Evolutionary conservation across 1,140 invertebrate species (phyloP).

Genomic region (Meloidogyne floridensis): DNA sequence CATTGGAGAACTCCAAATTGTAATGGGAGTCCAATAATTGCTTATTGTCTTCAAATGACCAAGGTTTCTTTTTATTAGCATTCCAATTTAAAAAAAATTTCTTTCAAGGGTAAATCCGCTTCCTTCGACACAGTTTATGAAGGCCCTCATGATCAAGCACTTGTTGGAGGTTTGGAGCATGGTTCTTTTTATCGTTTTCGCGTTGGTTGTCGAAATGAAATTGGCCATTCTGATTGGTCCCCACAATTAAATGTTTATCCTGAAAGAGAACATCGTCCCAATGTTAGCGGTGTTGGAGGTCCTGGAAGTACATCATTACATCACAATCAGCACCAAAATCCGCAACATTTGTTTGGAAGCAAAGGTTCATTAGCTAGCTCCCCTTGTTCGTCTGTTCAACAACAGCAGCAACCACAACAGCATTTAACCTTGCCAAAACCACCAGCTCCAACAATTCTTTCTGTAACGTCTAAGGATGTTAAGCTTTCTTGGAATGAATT

Average conservation of each 20-base stretch:
- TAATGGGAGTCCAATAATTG: slow-evolving; percentile 47
- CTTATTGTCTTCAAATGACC: slow-evolving; percentile 49
- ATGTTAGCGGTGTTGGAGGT: not conserved
- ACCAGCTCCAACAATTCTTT: slow-evolving; percentile 44
- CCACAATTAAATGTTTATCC: slow-evolving; percentile 31
- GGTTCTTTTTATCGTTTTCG: slow-evolving; percentile 51
- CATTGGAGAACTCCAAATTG: slow-evolving; percentile 43
- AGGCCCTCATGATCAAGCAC: slow-evolving; percentile 41
- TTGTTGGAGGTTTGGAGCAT: slow-evolving; percentile 47
- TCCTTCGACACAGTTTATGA: slow-evolving; percentile 47
- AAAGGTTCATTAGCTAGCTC: not conserved
- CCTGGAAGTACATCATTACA: not conserved
- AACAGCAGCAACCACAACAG: slow-evolving; percentile 14
- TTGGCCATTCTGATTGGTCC: slow-evolving; percentile 47
- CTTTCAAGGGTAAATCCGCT: slow-evolving; percentile 51
- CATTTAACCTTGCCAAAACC: slow-evolving; percentile 6
- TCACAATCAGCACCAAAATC: slow-evolving; percentile 18
- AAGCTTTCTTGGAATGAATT: slow-evolving; percentile 43
- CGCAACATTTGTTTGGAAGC: slow-evolving; percentile 11
- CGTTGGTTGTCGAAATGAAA: slow-evolving; percentile 52
- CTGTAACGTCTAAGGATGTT: slow-evolving; percentile 44
- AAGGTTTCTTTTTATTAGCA: no score
- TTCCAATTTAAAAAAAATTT: not conserved
- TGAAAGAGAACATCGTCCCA: slow-evolving; percentile 4
- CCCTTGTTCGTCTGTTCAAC: slow-evolving; percentile 8